A percentile compares a stretch with the other conserved stretches of the same genome.
These are phyloP conservation scores for Nomada goodeniana DNA, from an alignment of 2,888 invertebrate species.

Conservation along the genomic window DNA sequence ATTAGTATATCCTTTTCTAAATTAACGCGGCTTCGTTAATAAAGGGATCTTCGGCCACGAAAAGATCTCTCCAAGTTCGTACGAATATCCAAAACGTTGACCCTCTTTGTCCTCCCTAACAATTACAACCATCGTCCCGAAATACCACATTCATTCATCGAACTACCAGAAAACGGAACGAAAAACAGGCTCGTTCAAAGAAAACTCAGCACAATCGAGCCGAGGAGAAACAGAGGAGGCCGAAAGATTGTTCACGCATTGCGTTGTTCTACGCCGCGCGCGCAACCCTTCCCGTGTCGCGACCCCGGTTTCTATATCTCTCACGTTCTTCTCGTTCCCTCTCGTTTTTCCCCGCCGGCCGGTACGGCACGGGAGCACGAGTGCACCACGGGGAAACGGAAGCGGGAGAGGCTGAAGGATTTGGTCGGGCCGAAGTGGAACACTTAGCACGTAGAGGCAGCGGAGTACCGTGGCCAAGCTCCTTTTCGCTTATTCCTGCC, in stretches of 20 bases:
- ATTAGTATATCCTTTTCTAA: no score
- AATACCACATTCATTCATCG: no score
- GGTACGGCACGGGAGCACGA: slow-evolving; percentile 29
- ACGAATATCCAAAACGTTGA: no score
- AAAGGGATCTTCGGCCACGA: no score
- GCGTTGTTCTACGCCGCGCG: background rate
- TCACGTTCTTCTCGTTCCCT: background rate
- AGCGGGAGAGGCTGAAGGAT: slow-evolving; percentile 48
- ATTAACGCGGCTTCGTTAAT: no score
- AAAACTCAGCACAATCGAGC: no score
- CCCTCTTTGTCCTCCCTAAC: no score
- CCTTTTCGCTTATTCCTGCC: slow-evolving; percentile 48
- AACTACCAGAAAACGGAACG: no score
- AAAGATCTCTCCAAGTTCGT: no score
- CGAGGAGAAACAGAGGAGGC: slow-evolving; percentile 13
- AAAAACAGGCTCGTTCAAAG: no score
- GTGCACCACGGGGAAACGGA: slow-evolving; percentile 1
- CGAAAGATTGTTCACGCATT: slow-evolving; percentile 21
- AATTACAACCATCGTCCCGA: no score
- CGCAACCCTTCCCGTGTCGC: slow-evolving; percentile 10
- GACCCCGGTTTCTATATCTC: slow-evolving; percentile 8
- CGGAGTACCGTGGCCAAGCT: slow-evolving; percentile 52
- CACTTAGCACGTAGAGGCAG: slow-evolving; percentile 58
- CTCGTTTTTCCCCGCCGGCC: background rate
- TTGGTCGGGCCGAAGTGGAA: slow-evolving; percentile 57